A percentile compares a stretch with the other conserved stretches of the same genome.
Conservation (phyloP, 2,888 invertebrate species). For the Acrobasis suavella region DNA sequence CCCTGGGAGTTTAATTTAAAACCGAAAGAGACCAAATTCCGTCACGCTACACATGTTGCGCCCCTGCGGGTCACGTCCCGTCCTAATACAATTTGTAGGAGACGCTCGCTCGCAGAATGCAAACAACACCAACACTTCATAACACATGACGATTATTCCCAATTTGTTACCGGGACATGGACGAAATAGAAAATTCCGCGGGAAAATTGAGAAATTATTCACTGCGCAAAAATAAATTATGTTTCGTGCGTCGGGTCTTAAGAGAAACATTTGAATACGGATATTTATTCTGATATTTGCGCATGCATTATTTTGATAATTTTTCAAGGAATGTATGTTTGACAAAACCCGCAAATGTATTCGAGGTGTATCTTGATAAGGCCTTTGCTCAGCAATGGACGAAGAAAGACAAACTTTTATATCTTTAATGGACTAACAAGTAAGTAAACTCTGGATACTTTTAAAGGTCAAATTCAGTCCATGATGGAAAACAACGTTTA, state of each 20-base stretch:
- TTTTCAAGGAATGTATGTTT: background rate
- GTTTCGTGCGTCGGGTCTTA: slow-evolving; percentile 14
- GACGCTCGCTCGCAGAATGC: slow-evolving; percentile 44
- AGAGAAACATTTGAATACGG: slow-evolving; percentile 4
- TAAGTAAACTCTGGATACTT: too few species aligned
- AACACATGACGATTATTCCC: slow-evolving; percentile 68
- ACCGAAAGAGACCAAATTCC: slow-evolving; percentile 57
- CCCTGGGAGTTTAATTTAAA: slow-evolving; percentile 57
- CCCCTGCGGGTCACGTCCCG: slow-evolving; percentile 72
- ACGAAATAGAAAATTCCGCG: slow-evolving; percentile 41
- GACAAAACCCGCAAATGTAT: background rate
- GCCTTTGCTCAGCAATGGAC: too few species aligned
- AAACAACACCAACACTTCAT: slow-evolving; percentile 51
- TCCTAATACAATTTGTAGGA: slow-evolving; percentile 77
- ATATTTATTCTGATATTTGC: background rate
- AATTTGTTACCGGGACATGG: slow-evolving; percentile 50
- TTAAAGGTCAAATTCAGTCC: too few species aligned
- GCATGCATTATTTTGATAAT: background rate
- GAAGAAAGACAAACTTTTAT: too few species aligned
- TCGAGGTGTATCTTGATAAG: too few species aligned
- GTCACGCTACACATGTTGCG: slow-evolving; percentile 57
- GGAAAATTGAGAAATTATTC: slow-evolving; percentile 29
- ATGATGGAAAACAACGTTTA: too few species aligned
- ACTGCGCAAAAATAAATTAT: slow-evolving; percentile 15
- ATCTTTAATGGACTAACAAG: too few species aligned